Conservation (phyloP, 2,797 vertebrate genomes). For the Pogoniulus pusillus region DNA sequence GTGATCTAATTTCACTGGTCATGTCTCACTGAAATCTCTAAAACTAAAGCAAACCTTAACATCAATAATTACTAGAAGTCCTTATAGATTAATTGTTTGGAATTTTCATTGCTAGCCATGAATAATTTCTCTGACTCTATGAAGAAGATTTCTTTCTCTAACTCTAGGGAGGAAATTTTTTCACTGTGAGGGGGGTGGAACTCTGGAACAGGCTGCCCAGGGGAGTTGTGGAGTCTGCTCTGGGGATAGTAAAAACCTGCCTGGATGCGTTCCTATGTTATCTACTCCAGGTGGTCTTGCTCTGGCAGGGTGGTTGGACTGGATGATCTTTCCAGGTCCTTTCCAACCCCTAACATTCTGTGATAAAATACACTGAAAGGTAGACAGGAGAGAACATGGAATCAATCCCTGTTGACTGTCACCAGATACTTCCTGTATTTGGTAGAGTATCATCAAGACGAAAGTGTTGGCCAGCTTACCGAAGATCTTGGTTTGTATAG, state of each 20-base stretch:
- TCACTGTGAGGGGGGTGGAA: no score
- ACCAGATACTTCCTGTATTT: neutral
- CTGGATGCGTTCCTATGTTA: no score
- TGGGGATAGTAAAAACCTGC: no score
- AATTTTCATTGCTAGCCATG: neutral
- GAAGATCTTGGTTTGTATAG: neutral
- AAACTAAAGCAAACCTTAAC: neutral
- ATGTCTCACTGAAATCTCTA: neutral
- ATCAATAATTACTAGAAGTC: neutral
- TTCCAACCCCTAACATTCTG: no score
- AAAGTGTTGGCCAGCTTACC: neutral
- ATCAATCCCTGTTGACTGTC: neutral
- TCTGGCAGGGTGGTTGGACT: no score
- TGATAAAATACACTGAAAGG: neutral
- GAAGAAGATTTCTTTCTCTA: neutral
- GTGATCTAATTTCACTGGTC: neutral
- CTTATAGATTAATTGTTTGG: neutral
- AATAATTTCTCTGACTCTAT: neutral
- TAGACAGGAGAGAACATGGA: neutral
- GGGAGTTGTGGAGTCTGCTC: no score
- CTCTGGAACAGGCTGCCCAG: no score
- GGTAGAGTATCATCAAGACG: neutral
- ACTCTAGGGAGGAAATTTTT: neutral
- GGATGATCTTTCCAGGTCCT: no score
- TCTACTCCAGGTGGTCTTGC: no score